These are phyloP conservation scores for Chaenodraco wilsoni DNA, from an alignment of 2,797 vertebrate species.

Conservation along the genomic window DNA sequence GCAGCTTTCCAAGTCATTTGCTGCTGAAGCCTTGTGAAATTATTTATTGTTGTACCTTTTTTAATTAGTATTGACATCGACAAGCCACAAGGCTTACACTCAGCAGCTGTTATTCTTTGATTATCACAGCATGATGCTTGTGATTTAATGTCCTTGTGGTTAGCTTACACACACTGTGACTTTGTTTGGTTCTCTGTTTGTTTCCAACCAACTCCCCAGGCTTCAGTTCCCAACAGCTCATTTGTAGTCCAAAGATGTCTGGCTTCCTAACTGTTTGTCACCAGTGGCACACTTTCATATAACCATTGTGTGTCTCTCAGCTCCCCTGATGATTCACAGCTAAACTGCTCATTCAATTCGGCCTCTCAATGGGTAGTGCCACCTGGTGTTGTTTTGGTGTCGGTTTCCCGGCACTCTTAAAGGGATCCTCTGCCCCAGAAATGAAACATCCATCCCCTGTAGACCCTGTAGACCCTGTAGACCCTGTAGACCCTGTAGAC, in stretches of 20 bases:
- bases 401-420: constrained; percentile 24
- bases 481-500: too few species aligned
- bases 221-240: constrained; percentile 49
- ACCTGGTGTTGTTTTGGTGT: constrained; percentile 41
- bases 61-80: background rate
- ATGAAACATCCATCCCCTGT: background rate
- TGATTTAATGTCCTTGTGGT: constrained; percentile 9
- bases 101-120: constrained; percentile 23
- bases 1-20: background rate
- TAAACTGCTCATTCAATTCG: constrained; percentile 76
- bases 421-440: constrained; percentile 8
- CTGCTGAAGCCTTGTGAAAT: constrained; percentile 2
- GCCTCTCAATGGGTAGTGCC: constrained; percentile 51
- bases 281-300: constrained; percentile 66
- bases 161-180: constrained; percentile 12
- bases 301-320: constrained; percentile 57
- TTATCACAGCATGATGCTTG: constrained; percentile 11
- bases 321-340: constrained; percentile 65
- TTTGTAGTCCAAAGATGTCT: constrained; percentile 59
- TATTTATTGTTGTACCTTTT: background rate
- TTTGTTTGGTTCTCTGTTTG: constrained; percentile 39
- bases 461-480: too few species aligned
- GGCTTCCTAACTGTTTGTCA: constrained; percentile 48
- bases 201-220: constrained; percentile 46
- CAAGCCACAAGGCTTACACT: background rate